phyloP scores from a whole-genome alignment of 2,113 vertebrate genomes.

The Urocitellus parryii region DNA sequence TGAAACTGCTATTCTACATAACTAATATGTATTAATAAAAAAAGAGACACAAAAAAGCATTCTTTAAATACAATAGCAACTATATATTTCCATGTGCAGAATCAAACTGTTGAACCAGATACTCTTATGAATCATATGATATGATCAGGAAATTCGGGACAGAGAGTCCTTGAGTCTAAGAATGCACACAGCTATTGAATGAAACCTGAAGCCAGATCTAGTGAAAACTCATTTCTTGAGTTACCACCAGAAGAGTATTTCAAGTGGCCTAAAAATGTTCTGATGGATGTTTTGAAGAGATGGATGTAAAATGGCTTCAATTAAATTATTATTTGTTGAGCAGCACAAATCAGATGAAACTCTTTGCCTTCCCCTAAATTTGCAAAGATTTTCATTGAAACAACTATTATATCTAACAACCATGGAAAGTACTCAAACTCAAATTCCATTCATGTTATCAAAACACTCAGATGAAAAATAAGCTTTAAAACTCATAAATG shows the following conservation, averaged over 20 bases:
- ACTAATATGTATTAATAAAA: neutral
- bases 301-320: neutral
- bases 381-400: neutral
- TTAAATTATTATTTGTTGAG: neutral
- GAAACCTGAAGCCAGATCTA: neutral
- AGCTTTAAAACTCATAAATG: neutral
- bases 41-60: neutral
- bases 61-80: slow-evolving; percentile 37
- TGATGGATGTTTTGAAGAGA: neutral
- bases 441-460: slow-evolving; percentile 33
- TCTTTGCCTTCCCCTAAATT: neutral
- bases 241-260: neutral
- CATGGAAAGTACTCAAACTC: neutral
- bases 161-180: neutral
- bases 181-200: neutral
- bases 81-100: neutral
- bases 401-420: neutral
- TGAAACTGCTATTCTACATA: neutral
- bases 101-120: neutral
- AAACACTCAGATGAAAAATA: slow-evolving; percentile 26
- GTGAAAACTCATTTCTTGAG: neutral
- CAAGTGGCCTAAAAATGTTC: neutral
- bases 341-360: neutral
- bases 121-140: neutral
- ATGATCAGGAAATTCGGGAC: neutral